Base-by-base conservation (phyloP, 64 coral and sea anemone species). In the Anthopleura sola region DNA sequence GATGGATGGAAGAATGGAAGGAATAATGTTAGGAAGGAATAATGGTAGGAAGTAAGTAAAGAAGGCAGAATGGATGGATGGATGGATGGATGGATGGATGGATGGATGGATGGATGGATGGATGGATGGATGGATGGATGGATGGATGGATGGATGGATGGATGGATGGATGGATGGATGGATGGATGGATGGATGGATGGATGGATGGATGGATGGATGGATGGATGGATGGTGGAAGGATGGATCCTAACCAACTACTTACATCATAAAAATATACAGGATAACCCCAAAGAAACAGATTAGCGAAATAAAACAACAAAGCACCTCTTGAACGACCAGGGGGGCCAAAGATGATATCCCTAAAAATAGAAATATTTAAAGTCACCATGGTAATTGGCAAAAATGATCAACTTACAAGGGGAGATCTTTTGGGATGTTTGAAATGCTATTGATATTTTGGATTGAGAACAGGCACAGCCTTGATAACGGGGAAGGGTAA, bases 331-430 rank as follows among this genome's bases (percentile, higher is more conserved):
- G 97, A 99, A 62, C 93, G 91, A 3, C 97, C 97, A 80, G 97
- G 97, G 12, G 97, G 97, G 11, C 97, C 97, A 87, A 99, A 99
- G 29, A 99, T 78, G 60, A 99, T 90, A 51, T 99, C 97, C 64
- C 97, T 99, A 33, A 53, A 83, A 81, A 71, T 21, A 56, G 7
- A 64, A 85, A 36, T 85, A 20, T 21, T 60, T 68, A 56, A 33
- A 53, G 40, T n/a, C n/a, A n/a, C n/a, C n/a, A n/a, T 44, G 40
- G 40, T 23, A 23, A 23, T 37, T 57, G 0, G 64, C 50, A 51
- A 62, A 62, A 8, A 62, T 0, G 40, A n/a, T n/a, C n/a, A n/a
- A n/a, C n/a, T n/a, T n/a, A n/a, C n/a, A n/a, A n/a, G n/a, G n/a
- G n/a, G n/a, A n/a, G n/a, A n/a, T 44, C 40, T 44, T 44, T 44